These are phyloP conservation scores for Luperina nickerlii DNA, from an alignment of 2,888 invertebrate species.

Conservation along the genomic window DNA sequence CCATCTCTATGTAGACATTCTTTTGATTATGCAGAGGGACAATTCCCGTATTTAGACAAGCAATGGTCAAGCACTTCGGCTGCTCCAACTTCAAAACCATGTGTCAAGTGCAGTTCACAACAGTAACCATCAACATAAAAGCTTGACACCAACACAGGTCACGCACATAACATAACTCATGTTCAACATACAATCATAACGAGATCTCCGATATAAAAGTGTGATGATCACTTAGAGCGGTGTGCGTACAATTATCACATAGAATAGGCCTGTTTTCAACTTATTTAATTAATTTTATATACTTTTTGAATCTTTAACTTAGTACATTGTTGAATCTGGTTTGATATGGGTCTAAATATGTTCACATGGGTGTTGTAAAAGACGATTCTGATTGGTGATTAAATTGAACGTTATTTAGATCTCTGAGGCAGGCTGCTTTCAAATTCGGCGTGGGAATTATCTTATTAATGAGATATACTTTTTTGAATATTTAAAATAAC, in stretches of 20 bases:
- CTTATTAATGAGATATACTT: not conserved
- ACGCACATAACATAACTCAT: slow-evolving; percentile 73
- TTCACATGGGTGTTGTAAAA: not conserved
- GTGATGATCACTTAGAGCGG: slow-evolving; percentile 46
- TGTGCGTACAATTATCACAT: slow-evolving; percentile 55
- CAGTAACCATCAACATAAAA: slow-evolving; percentile 63
- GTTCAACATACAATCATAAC: slow-evolving; percentile 69
- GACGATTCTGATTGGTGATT: not conserved
- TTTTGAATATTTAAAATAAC: not conserved
- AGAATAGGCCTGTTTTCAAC: slow-evolving; percentile 41
- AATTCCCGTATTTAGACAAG: not conserved
- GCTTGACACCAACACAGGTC: slow-evolving; percentile 67
- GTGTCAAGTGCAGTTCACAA: slow-evolving; percentile 21
- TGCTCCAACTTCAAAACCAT: not conserved
- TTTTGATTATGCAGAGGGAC: not conserved
- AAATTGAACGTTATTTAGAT: not conserved
- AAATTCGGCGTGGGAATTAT: not conserved
- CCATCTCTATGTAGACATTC: not conserved
- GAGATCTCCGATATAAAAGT: slow-evolving; percentile 70
- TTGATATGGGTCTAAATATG: not conserved
- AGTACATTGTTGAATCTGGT: not conserved
- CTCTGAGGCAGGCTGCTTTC: not conserved
- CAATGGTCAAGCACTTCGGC: not conserved
- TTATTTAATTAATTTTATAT: slow-evolving; percentile 57
- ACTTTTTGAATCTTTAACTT: slow-evolving; percentile 29